Base-by-base conservation (phyloP, 2,888 invertebrate genomes). In the Julus scanicus region DNA sequence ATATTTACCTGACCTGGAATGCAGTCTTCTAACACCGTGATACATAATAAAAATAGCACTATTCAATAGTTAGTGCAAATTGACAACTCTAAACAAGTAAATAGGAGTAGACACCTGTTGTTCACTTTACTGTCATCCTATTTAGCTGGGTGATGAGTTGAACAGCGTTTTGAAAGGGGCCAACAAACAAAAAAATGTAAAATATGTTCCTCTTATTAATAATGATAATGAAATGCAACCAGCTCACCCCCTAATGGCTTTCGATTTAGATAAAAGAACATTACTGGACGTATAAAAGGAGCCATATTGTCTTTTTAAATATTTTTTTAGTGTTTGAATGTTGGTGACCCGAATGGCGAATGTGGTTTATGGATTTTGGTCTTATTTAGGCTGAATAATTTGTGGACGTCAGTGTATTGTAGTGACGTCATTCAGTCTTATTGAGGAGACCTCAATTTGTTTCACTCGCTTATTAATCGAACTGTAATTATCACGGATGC, bases 1-100 rank as follows among this genome's bases (percentile, higher is more conserved):
- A 71, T 71, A 71, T 71, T 71, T 71, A 71, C 29, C 9, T 71
- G 71, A 71, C 71, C 71, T 71, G 71, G 71, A 71, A 71, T 71
- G 71, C 71, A 11, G 71, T 71, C 71, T 71, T 29, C 20, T 71
- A 71, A 71, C 29, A 29, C 71, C 71, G 29, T 71, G 71, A 71
- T 71, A 71, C 71, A 71, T 71, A 71, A 71, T 71, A 71, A 71
- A 44, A 71, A 29, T 71, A 29, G 71, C 71, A 29, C 71, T 71
- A 71, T 71, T 71, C 71, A 71, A 71, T 71, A 29, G 71, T 71
- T 71, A 29, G 71, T 71, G 71, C 11, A 71, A 71, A 71, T 71
- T 71, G 71, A 71, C 71, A 71, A 29, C 57, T 63, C 57, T 63
- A 63, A 63, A 63, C 71, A 29, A n/a, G 71, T 71, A 71, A 71